Conservation (phyloP, 2,113 vertebrate species). For the Brachypteracias leptosomus region DNA sequence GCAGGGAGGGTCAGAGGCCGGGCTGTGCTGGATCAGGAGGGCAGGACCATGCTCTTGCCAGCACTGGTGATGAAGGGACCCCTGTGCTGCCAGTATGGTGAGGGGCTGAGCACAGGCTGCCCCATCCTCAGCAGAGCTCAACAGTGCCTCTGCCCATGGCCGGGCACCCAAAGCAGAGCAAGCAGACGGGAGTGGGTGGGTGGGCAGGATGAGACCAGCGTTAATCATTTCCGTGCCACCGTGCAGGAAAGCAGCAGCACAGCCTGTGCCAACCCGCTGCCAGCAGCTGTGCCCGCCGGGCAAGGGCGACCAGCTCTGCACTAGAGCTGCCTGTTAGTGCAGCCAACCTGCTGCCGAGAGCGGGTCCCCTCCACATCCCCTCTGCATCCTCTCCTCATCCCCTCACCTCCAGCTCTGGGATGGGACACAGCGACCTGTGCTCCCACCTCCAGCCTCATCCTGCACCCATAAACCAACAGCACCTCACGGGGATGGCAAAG, state of each 20-base stretch:
- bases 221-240: background rate
- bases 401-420: background rate
- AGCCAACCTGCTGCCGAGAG: rapidly evolving
- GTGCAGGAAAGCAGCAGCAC: rapidly evolving
- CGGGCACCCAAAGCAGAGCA: rapidly evolving
- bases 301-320: rapidly evolving
- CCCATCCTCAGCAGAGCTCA: rapidly evolving
- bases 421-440: rapidly evolving
- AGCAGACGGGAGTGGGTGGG: background rate
- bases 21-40: background rate
- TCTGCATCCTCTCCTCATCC: rapidly evolving
- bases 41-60: rapidly evolving
- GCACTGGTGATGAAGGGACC: rapidly evolving
- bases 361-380: rapidly evolving
- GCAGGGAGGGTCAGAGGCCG: rapidly evolving
- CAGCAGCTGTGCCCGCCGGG: rapidly evolving
- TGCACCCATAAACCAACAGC: rapidly evolving
- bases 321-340: background rate
- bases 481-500: rapidly evolving
- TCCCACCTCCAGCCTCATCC: background rate
- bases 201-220: background rate
- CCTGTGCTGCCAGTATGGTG: rapidly evolving
- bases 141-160: background rate
- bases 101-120: rapidly evolving
- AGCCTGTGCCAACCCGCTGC: background rate